Base-by-base conservation (phyloP, 2,113 vertebrate genomes). In the Trinectes maculatus region DNA sequence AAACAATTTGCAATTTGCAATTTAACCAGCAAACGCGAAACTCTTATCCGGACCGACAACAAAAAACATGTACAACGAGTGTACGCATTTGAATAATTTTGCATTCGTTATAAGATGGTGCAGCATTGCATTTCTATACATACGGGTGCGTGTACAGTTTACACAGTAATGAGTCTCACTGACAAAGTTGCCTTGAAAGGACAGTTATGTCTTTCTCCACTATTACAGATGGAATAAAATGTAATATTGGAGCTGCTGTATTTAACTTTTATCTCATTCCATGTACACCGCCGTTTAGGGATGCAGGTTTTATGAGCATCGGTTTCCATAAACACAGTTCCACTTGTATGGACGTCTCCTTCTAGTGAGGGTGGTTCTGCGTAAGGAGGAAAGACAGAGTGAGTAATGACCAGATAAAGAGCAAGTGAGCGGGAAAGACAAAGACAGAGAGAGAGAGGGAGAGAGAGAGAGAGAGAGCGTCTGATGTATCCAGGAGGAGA, bases 1-100 rank as follows among this genome's bases (percentile, higher is more conserved):
- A 57, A 79, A 82, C 67, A 62, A 69, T 80, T 79, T 80, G 56
- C 62, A 77, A n/a, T 77, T 79, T 39, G 53, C n/a, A 74, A 65
- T 67, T 77, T 37, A 39, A 72, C 51, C 18, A 49, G 59, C 48
- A 60, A 82, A 71, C 49, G 59, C 16, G 21, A n/a, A 25, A 39
- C 42, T 37, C 40, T 49, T 47, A 34, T 44, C 39, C 54, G 73
- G 53, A 39, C 46, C 25, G 57, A 56, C 33, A 28, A 8, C 47
- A 65, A 57, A 13, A 61, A 64, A 18, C 21, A 18, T 12, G 11
- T 51, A 67, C 12, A 49, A 37, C 11, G 28, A 25, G 2, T 26
- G 36, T 12, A 31, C 52, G 40, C 29, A 61, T 58, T 68, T 47
- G 10, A 44, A 72, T 43, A 47, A 42, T 61, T 47, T 49, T 51